Evolutionary conservation across 2,888 invertebrate genomes (phyloP).

Genomic region (Plebejus anna): DNA sequence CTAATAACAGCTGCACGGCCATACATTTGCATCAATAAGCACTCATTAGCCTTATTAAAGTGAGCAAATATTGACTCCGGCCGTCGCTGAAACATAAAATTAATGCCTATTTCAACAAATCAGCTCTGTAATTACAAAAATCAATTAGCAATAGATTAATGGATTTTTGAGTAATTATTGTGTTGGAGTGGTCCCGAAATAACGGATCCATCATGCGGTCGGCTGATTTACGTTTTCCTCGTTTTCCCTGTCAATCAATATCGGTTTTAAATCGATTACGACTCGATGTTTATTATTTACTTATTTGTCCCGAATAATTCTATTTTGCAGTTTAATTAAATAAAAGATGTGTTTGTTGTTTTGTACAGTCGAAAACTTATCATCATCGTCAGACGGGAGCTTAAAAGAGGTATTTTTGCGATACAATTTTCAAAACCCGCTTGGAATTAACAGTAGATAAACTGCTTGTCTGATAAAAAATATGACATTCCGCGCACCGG

Average conservation of each 20-base stretch:
- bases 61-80: conserved; percentile 11
- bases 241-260: conserved; percentile 1
- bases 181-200: conserved; percentile 12
- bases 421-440: neutral
- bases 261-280: neutral
- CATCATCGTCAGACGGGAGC: neutral
- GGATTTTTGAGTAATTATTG: conserved; percentile 12
- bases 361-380: neutral
- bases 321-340: neutral
- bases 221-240: conserved; percentile 6
- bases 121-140: conserved; percentile 15
- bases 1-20: neutral
- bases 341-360: neutral
- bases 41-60: conserved; percentile 7
- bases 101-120: conserved; percentile 17
- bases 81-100: conserved; percentile 16
- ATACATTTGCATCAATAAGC: conserved; percentile 3
- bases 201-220: conserved; percentile 21
- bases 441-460: conserved; percentile 5
- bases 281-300: neutral
- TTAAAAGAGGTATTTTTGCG: neutral
- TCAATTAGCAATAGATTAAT: conserved; percentile 23
- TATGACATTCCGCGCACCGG: neutral
- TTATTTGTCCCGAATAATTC: neutral
- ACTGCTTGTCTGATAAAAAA: conserved; percentile 3